phyloP scores from a whole-genome alignment of 2,888 invertebrate species.

The Halictus ligatus region DNA sequence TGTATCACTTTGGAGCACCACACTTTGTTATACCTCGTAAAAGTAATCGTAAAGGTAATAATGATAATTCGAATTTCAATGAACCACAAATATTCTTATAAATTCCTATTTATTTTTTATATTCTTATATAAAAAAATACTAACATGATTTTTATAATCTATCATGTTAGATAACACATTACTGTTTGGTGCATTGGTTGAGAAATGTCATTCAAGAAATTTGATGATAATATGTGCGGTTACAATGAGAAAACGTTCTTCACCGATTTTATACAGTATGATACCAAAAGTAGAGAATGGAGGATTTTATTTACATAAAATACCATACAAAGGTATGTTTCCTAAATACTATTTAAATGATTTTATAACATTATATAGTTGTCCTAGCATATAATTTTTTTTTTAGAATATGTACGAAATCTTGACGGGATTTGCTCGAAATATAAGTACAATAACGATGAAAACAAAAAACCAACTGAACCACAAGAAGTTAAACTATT shows the following conservation, averaged over 20 bases:
- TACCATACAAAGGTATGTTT: conserved; percentile 50
- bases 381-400: background rate
- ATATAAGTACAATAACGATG: conserved; percentile 47
- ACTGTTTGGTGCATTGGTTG: conserved; percentile 41
- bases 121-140: too few relatives aligned
- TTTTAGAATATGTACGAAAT: conserved; percentile 63
- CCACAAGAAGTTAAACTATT: conserved; percentile 50
- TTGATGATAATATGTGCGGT: conserved; percentile 51
- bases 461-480: conserved; percentile 42
- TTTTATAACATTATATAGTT: too few relatives aligned
- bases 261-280: conserved; percentile 33
- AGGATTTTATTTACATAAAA: conserved; percentile 50
- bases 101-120: too few relatives aligned
- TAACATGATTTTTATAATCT: background rate
- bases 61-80: background rate
- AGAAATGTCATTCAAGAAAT: conserved; percentile 43
- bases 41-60: conserved; percentile 47
- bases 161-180: conserved; percentile 44
- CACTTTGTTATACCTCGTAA: conserved; percentile 53
- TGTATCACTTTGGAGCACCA: conserved; percentile 56
- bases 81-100: background rate
- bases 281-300: conserved; percentile 41
- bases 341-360: background rate
- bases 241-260: conserved; percentile 34
- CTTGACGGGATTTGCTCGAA: conserved; percentile 22